Base-by-base conservation (phyloP, 2,797 vertebrate species). In the Tragopan temminckii region DNA sequence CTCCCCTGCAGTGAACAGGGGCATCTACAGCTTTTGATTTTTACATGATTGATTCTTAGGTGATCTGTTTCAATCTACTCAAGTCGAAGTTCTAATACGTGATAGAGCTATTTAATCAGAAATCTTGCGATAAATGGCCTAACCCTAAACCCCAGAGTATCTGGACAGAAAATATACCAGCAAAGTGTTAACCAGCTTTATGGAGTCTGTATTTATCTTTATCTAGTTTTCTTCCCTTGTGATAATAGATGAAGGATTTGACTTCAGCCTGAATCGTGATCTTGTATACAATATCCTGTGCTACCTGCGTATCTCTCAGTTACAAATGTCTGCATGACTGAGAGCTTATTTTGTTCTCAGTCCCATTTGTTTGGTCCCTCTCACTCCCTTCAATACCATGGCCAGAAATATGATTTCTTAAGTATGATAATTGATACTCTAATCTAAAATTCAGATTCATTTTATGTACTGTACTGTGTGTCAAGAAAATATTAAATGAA, bases 221-320 rank as follows among this genome's bases (percentile, higher is more conserved):
- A 42, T 71, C 66, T 75, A 21, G 21, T 64, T 96, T 84, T 68
- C 14, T 87, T 5, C 9, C 7, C 14, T 84, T 63, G 18, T 57
- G 45, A 64, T 25, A 42, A 38, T 7, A 66, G 68, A 5, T 29
- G 24, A 75, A 72, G 72, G 13, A 16, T 76, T 61, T 36, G 2
- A 42, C 50, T 88, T 78, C 25, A 18, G 23, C 40, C 42, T 76
- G 17, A 81, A 58, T 81, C 3, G 3, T 2, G 4, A 25, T 68
- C 33, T 29, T 43, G 5, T 1, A 2, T 27, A 25, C 0, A n/a
- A 2, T 27, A 67, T 61, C 62, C 31, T 85, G 11, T 35, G 43
- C 18, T 63, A 43, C 35, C 20, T 50, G 14, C 7, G 5, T 35
- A 43, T 43, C 42, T 18, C 42, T 18, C 42, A 43, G 42, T 43